Conservation (phyloP, 2,888 invertebrate genomes). For the Crematogaster levior region DNA sequence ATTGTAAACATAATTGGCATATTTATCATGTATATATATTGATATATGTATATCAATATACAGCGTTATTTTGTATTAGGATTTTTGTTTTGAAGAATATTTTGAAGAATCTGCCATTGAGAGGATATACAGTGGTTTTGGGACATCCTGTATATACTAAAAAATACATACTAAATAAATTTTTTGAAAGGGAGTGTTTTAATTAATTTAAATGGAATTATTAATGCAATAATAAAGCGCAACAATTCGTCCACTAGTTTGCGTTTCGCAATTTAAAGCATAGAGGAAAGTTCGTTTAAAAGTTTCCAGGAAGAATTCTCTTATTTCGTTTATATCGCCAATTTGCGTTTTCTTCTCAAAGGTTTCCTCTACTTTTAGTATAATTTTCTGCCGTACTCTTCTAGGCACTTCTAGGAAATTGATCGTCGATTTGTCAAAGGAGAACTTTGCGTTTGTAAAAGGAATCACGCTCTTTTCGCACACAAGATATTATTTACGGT, state of each 20-base stretch:
- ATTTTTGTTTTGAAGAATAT: no score
- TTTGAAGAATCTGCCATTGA: no score
- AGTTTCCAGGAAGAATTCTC: background rate
- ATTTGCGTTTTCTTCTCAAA: conserved; percentile 1
- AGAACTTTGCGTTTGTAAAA: background rate
- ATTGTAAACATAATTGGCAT: background rate
- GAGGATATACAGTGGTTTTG: no score
- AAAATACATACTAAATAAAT: background rate
- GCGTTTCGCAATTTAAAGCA: background rate
- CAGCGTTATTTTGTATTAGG: no score
- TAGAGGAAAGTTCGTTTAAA: background rate
- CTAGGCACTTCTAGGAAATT: background rate
- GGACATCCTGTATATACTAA: no score
- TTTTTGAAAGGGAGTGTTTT: background rate
- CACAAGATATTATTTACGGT: background rate
- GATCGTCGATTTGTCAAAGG: background rate
- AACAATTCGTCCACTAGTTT: conserved; percentile 9
- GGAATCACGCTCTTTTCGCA: background rate
- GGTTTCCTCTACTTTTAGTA: conserved; percentile 2
- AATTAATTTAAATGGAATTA: conserved; percentile 18
- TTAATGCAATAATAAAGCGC: background rate
- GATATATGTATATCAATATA: no score
- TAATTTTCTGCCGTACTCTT: conserved; percentile 1
- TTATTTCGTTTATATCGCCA: conserved; percentile 19
- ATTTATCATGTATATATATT: background rate